Percentiles rank a stretch among this genome's conserved stretches.
Conservation (phyloP, 1,140 invertebrate species). For the Eupristina koningsbergeri region DNA sequence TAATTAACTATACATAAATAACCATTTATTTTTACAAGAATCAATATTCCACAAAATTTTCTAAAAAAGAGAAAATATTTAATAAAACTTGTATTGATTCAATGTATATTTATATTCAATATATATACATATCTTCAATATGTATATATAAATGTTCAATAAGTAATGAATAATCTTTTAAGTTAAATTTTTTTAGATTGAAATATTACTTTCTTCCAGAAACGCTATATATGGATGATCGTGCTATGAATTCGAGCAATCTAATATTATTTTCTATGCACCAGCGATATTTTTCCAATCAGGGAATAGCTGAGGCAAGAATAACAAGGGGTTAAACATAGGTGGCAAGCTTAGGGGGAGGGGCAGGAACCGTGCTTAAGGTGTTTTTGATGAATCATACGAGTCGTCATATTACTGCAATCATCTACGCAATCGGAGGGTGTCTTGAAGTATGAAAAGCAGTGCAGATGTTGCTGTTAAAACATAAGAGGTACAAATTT, state of each 20-base stretch:
- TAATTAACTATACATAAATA: no score
- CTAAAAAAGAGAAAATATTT: no score
- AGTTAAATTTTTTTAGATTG: neutral
- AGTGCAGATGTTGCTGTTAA: neutral
- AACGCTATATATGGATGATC: slow-evolving; percentile 1
- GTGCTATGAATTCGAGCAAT: neutral
- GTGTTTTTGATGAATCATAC: slow-evolving; percentile 43
- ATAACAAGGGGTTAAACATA: neutral
- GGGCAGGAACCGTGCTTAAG: neutral
- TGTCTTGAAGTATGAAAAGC: neutral
- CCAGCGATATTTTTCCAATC: slow-evolving; percentile 33
- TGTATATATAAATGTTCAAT: no score
- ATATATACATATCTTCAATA: no score
- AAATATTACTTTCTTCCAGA: neutral
- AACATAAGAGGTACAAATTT: neutral
- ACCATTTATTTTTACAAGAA: no score
- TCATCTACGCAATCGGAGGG: neutral
- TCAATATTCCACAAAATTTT: no score
- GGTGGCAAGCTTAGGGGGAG: neutral
- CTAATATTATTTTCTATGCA: neutral
- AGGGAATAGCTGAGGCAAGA: no score
- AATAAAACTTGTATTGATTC: no score
- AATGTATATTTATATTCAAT: no score
- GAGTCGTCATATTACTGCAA: neutral
- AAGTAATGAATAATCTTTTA: no score